Base-by-base conservation (phyloP, 2,888 invertebrate genomes). In the Cecidostiba fungosa region DNA sequence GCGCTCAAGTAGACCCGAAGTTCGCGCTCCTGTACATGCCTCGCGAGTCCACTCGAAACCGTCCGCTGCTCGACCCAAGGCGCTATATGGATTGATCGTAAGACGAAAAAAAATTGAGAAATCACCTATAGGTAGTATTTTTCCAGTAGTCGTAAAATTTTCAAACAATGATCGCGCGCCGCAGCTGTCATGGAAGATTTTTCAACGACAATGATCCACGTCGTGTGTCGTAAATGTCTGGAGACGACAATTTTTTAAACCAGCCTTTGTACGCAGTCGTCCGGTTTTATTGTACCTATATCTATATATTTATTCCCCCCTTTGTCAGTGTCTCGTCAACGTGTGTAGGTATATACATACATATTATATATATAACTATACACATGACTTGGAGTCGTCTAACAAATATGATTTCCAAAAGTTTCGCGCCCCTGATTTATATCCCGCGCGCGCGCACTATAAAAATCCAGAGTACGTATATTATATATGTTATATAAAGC, bases 1-100 rank as follows among this genome's bases (percentile, higher is more conserved):
- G 90, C 95, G 94, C 93, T 95, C 95, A 90, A 96, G 93, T 85
- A 95, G 93, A 81, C 95, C 95, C 47, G 92, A 91, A 76, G 94
- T 94, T 50, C 95, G 94, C 14, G 92, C 92, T 36, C 90, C 91
- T 70, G 91, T 92, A 88, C 93, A 93, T 14, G 91, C 90, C 73
- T 93, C 93, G 77, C 91, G 90, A 66, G 92, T 91, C 93, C 93
- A 93, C 62, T 89, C 88, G 84, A 89, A 89, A 47, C 89, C 91
- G 77, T 92, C 92, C 47, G 89, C 88, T 10, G 89, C 90, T 72
- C 91, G 91, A 54, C 93, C 92, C 84, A 93, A 88, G 26, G 92
- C 93, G 54, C 93, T 93, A n/a, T n/a, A n/a, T n/a, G n/a, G 85
- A 3, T 14, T 4, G 3, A 19, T 50, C 14, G 19, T 1, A 1